Conservation (phyloP, 2,888 invertebrate genomes). For the Tillus elongatus region DNA sequence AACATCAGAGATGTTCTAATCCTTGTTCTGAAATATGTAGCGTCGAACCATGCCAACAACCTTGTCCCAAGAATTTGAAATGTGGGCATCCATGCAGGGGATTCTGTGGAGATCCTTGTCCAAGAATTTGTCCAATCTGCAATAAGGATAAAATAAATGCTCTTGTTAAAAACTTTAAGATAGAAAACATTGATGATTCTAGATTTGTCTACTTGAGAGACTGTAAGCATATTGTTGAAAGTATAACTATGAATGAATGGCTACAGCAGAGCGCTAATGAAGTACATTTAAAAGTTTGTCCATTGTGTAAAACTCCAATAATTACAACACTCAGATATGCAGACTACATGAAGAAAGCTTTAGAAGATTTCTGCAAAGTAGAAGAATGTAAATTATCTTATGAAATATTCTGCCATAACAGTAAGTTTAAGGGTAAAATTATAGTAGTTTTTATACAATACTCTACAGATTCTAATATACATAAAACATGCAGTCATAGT, state of each 20-base stretch:
- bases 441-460: too few species aligned
- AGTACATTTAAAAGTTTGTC: slow-evolving; percentile 23
- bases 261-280: slow-evolving; percentile 15
- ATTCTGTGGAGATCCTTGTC: slow-evolving; percentile 55
- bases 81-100: slow-evolving; percentile 61
- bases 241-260: slow-evolving; percentile 25
- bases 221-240: slow-evolving; percentile 27
- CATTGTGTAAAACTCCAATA: slow-evolving; percentile 27
- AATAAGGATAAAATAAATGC: slow-evolving; percentile 22
- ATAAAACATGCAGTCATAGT: too few species aligned
- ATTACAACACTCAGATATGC: slow-evolving; percentile 26
- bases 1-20: slow-evolving; percentile 44
- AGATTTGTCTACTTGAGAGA: slow-evolving; percentile 27
- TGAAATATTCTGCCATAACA: too few species aligned
- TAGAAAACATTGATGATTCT: slow-evolving; percentile 28
- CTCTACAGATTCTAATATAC: too few species aligned
- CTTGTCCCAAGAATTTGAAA: slow-evolving; percentile 32
- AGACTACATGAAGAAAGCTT: slow-evolving; percentile 23
- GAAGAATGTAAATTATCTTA: too few species aligned
- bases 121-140: slow-evolving; percentile 26
- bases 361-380: slow-evolving; percentile 22
- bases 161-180: slow-evolving; percentile 23
- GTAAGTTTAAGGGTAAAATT: too few species aligned
- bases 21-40: slow-evolving; percentile 45
- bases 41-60: slow-evolving; percentile 41